Evolutionary conservation across 2,797 vertebrate species (phyloP), one percentile per base, ranked within the genome.

Genomic region (Fratercula arctica): DNA sequence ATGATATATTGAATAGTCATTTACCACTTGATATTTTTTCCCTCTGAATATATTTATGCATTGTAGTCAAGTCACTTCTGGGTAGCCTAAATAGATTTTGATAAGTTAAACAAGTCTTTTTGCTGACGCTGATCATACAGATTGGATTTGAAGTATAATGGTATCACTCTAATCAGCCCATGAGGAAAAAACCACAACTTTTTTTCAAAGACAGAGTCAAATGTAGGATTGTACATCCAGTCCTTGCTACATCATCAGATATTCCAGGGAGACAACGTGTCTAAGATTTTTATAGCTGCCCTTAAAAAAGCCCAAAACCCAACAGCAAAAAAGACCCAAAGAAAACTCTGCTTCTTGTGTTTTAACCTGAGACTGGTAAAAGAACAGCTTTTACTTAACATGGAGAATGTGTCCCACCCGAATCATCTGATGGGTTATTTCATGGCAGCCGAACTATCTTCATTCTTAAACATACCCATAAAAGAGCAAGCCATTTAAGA

Each of bases 91-190:
- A 87, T 43, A 78, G 94, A 88, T 94, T 94, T 85, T 85, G 90
- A 41, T 80, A 93, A 90, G 75, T 85, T 93, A 94, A 93, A 89
- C 66, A 93, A 96, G 59, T 89, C 68, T 95, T 96, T 91, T 59
- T 96, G 95, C 93, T 96, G 96, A 91, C 0, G 6, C 72, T 83
- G 84, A 87, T 77, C 10, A 6, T 74, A 48, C 61, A 93, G 93
- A 94, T 97, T 85, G 56, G 54, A 89, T 93, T 85, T 90, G 50
- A 72, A 92, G 69, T 73, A 31, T 74, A 75, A 89, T 84, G 28
- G 31, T 69, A 92, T 94, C 75, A 48, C 26, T 56, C 37, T 94
- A 82, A 96, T 94, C 87, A 84, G 69, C 43, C 64, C 78, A 87
- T 0, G 6, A 87, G 90, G 86, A 96, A 72, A 68, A 23, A 91